Evolutionary conservation across 2,888 invertebrate genomes (phyloP).

Genomic region (Thysanoteuthis rhombus): DNA sequence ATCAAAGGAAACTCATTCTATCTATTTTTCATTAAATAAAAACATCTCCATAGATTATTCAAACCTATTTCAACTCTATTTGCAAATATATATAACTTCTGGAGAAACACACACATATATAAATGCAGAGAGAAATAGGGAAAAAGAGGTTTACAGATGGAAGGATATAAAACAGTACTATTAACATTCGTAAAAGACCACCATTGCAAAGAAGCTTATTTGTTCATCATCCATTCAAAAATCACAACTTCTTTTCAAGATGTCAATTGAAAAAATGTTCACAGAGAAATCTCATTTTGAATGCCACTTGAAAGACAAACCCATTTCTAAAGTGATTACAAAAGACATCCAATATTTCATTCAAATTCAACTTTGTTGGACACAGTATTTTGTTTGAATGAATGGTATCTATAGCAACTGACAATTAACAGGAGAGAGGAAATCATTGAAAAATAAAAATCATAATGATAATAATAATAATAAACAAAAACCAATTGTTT

Average conservation of each 20-base stretch:
- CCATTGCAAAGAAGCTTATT: background rate
- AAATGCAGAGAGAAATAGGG: too few relatives aligned
- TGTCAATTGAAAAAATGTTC: background rate
- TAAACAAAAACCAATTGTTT: background rate
- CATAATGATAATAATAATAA: background rate
- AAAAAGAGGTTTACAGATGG: too few relatives aligned
- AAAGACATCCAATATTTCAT: background rate
- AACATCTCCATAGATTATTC: too few relatives aligned
- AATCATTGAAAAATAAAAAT: rapidly evolving
- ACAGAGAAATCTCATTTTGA: background rate
- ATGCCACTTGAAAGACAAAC: too few relatives aligned
- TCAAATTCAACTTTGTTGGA: background rate
- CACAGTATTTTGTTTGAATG: background rate
- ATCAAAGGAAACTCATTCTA: too few relatives aligned
- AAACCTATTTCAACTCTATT: too few relatives aligned
- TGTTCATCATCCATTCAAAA: background rate
- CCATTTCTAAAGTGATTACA: background rate
- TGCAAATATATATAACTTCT: too few relatives aligned
- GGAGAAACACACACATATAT: too few relatives aligned
- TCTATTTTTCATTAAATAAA: too few relatives aligned
- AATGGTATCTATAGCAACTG: background rate
- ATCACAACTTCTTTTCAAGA: background rate
- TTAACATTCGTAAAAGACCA: background rate
- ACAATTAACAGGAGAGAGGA: too few relatives aligned
- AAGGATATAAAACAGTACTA: too few relatives aligned